Conservation (phyloP, 1,140 invertebrate genomes). For the Heliconius hermathena region DNA sequence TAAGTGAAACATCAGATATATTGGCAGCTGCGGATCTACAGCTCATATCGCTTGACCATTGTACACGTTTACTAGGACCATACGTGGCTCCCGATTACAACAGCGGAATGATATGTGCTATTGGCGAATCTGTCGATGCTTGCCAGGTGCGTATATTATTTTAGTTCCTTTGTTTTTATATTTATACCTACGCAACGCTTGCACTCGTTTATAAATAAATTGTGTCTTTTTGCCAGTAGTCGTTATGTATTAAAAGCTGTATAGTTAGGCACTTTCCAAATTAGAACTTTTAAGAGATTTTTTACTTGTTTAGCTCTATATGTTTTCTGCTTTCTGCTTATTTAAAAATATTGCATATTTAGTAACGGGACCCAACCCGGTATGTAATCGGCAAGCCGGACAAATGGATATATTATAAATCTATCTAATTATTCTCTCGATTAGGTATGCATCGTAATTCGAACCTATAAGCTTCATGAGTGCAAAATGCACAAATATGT, state of each 20-base stretch:
- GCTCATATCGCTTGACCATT: constrained; percentile 68
- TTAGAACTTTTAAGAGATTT: neutral
- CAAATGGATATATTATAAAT: too few species aligned
- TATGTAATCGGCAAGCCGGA: too few species aligned
- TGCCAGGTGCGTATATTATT: constrained; percentile 61
- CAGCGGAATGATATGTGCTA: constrained; percentile 71
- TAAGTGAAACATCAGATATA: constrained; percentile 49
- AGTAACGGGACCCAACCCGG: too few species aligned
- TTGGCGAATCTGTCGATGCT: constrained; percentile 65
- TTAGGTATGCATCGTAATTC: too few species aligned
- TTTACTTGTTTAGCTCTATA: too few species aligned
- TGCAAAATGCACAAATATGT: too few species aligned
- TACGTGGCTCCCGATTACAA: constrained; percentile 61
- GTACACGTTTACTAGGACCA: constrained; percentile 55
- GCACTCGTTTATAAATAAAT: constrained; percentile 10
- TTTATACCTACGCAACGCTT: neutral
- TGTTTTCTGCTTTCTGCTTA: too few species aligned
- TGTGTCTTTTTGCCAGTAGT: neutral
- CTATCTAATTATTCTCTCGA: too few species aligned
- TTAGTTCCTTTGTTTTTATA: neutral
- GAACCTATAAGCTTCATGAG: too few species aligned
- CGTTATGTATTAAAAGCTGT: neutral
- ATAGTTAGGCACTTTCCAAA: neutral
- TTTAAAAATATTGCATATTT: too few species aligned
- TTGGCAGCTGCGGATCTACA: constrained; percentile 56